Conservation (phyloP, 2,888 invertebrate species). For the Suillia variegata region DNA sequence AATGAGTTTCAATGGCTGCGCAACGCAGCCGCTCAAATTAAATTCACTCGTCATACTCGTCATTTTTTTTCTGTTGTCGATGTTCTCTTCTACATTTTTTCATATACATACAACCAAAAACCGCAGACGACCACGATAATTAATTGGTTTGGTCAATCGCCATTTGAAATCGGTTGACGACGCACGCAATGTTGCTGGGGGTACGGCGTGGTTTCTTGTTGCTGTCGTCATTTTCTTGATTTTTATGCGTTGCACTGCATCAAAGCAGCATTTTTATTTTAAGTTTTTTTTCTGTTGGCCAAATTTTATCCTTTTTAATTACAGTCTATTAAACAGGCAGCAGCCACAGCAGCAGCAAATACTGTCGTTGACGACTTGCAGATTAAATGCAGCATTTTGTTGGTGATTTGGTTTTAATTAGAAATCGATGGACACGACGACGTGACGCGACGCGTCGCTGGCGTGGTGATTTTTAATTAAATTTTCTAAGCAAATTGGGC, state of each 20-base stretch:
- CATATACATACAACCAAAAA: neutral
- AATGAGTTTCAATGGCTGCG: slow-evolving; percentile 20
- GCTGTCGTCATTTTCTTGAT: neutral
- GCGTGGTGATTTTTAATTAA: slow-evolving; percentile 5
- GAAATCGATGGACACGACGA: slow-evolving; percentile 43
- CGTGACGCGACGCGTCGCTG: no score
- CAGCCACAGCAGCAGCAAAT: no score
- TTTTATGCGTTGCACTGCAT: no score
- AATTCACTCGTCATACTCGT: neutral
- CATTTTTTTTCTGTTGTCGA: neutral
- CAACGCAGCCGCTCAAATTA: neutral
- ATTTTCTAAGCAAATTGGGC: no score
- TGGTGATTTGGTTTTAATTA: slow-evolving; percentile 34
- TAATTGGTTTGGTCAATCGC: slow-evolving; percentile 29
- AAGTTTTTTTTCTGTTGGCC: neutral
- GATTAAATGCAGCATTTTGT: slow-evolving; percentile 33
- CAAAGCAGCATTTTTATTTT: no score
- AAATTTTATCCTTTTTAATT: slow-evolving; percentile 28
- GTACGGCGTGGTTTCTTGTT: no score
- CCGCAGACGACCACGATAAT: slow-evolving; percentile 19
- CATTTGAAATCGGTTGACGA: neutral
- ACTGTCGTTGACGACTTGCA: slow-evolving; percentile 34
- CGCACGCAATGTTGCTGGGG: no score
- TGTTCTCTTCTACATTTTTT: neutral
- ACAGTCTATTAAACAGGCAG: slow-evolving; percentile 24